Evolutionary conservation across 2,888 invertebrate species (phyloP).

Genomic region (Clivina fossor): DNA sequence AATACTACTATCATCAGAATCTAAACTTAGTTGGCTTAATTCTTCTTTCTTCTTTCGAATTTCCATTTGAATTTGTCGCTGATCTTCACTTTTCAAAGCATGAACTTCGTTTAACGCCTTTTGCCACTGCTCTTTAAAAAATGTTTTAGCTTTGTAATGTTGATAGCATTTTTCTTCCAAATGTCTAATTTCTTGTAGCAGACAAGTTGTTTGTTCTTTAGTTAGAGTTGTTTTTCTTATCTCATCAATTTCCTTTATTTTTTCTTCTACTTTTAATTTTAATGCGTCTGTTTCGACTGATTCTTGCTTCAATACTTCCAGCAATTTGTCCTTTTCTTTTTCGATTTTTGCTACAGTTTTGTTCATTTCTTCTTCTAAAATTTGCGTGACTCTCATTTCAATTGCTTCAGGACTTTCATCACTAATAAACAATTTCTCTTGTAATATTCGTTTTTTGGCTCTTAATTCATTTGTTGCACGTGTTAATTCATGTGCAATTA

Average conservation of each 20-base stretch:
- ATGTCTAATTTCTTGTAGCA: slow-evolving; percentile 66
- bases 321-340: slow-evolving; percentile 45
- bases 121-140: slow-evolving; percentile 77
- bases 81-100: slow-evolving; percentile 59
- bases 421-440: slow-evolving; percentile 1
- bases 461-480: slow-evolving; percentile 54
- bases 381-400: slow-evolving; percentile 32
- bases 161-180: slow-evolving; percentile 67
- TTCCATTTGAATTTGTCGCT: slow-evolving; percentile 58
- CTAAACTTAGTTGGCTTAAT: slow-evolving; percentile 45
- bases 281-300: slow-evolving; percentile 9
- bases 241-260: slow-evolving; percentile 50
- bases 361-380: slow-evolving; percentile 36
- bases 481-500: slow-evolving; percentile 61
- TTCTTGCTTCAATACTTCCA: slow-evolving; percentile 47
- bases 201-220: slow-evolving; percentile 65
- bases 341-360: slow-evolving; percentile 41
- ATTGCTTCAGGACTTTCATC: slow-evolving; percentile 5
- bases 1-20: no score
- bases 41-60: slow-evolving; percentile 54
- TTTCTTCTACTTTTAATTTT: slow-evolving; percentile 33
- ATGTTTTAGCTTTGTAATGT: slow-evolving; percentile 66
- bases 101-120: slow-evolving; percentile 70
- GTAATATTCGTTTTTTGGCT: slow-evolving; percentile 37
- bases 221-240: slow-evolving; percentile 62